These are phyloP conservation scores for Pararge aegeria DNA, from an alignment of 1,140 invertebrate species.

Conservation along the genomic window DNA sequence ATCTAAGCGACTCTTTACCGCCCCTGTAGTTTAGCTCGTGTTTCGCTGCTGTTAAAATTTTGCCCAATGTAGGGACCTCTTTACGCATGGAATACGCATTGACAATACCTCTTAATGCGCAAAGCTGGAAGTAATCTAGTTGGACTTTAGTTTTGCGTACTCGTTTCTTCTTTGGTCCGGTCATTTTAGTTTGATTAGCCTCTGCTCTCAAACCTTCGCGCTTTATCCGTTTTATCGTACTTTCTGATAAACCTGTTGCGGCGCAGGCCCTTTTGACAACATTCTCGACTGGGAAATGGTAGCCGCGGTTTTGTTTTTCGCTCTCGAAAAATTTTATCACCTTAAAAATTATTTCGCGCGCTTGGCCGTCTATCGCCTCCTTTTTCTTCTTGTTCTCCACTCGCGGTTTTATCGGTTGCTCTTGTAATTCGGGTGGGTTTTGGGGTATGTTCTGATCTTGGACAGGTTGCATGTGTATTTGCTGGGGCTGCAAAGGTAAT, in stretches of 20 bases:
- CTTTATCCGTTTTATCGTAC: constrained; percentile 71
- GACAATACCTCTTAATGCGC: constrained; percentile 62
- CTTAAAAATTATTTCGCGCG: constrained; percentile 68
- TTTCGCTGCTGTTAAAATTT: constrained; percentile 64
- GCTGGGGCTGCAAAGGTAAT: constrained; percentile 1
- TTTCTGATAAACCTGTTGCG: constrained; percentile 67
- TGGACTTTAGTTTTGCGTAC: constrained; percentile 70
- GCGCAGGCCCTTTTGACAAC: constrained; percentile 69
- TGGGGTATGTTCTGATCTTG: constrained; percentile 35
- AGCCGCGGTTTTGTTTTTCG: constrained; percentile 71
- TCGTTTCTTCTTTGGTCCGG: constrained; percentile 67
- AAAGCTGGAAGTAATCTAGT: constrained; percentile 69
- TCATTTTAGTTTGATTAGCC: constrained; percentile 70
- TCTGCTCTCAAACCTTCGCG: constrained; percentile 63
- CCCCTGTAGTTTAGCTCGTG: constrained; percentile 66
- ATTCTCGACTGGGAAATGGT: constrained; percentile 69
- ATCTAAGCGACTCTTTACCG: constrained; percentile 64
- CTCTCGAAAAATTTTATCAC: constrained; percentile 74
- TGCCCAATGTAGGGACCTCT: constrained; percentile 68
- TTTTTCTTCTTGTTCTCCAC: constrained; percentile 68
- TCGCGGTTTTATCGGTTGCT: constrained; percentile 43
- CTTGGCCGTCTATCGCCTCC: constrained; percentile 69
- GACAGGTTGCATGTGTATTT: background rate
- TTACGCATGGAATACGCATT: constrained; percentile 63
- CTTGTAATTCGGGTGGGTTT: constrained; percentile 33